A percentile compares a stretch with the other conserved stretches of the same genome.
These are phyloP conservation scores for Eulemur rubriventer DNA, from an alignment of 2,797 vertebrate genomes.

Conservation along the genomic window DNA sequence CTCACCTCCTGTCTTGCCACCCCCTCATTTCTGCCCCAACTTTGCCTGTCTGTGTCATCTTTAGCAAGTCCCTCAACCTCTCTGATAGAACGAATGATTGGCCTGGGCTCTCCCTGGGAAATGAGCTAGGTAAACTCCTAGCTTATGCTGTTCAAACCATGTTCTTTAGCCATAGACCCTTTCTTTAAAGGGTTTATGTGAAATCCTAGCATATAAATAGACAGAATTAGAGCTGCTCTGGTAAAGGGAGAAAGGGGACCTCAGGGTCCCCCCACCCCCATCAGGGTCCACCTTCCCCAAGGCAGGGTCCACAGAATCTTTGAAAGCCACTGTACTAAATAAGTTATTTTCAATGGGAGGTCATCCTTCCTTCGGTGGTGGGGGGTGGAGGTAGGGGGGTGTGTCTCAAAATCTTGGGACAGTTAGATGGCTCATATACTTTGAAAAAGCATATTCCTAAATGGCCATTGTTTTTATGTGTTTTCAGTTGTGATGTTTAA, in stretches of 20 bases:
- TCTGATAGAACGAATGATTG: neutral
- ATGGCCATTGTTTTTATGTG: neutral
- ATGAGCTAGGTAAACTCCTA: neutral
- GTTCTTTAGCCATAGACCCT: neutral
- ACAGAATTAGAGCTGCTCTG: neutral
- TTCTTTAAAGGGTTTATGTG: neutral
- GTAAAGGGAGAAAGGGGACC: neutral
- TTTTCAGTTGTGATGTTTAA: neutral
- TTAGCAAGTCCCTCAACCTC: neutral
- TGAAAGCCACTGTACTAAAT: neutral
- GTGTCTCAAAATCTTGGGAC: neutral
- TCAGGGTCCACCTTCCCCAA: neutral
- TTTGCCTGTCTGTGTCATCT: neutral
- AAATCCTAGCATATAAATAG: neutral
- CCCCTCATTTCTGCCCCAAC: neutral
- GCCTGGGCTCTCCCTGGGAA: neutral
- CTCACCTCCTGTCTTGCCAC: neutral
- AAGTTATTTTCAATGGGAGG: neutral
- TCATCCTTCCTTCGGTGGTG: neutral
- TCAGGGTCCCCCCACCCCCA: rapidly evolving
- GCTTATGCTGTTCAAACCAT: neutral
- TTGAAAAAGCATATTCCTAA: neutral
- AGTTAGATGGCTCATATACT: neutral
- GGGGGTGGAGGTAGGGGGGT: too few species aligned
- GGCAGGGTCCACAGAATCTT: neutral